Evolutionary conservation across 2,888 invertebrate genomes (phyloP).

Genomic region (Orthosia gothica): DNA sequence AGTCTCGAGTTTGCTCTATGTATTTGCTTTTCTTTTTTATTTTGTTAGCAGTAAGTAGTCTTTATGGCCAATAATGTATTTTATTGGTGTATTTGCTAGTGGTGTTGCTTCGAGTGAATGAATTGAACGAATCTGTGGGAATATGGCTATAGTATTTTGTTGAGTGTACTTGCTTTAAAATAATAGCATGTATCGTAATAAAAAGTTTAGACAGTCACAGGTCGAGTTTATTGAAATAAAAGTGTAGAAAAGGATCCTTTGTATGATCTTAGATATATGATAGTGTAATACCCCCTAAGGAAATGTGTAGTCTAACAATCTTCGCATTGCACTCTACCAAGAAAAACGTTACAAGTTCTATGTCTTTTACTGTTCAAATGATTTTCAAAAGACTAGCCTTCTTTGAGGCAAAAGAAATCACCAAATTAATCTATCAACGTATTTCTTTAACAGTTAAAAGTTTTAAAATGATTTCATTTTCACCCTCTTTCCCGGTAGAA

Average conservation of each 20-base stretch:
- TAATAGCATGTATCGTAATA: not conserved
- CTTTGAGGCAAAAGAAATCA: not conserved
- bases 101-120: slow-evolving; percentile 10
- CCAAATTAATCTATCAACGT: not conserved
- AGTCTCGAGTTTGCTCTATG: slow-evolving; percentile 14
- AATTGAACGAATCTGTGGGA: slow-evolving; percentile 5
- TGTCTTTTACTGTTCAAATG: too few species aligned
- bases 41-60: slow-evolving; percentile 29
- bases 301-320: too few species aligned
- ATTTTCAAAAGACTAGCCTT: not conserved
- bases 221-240: too few species aligned
- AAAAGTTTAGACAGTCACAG: not conserved
- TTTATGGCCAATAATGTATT: slow-evolving; percentile 23
- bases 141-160: not conserved
- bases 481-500: slow-evolving; percentile 6
- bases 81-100: slow-evolving; percentile 26
- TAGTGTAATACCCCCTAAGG: too few species aligned
- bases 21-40: slow-evolving; percentile 32
- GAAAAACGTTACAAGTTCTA: too few species aligned
- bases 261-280: too few species aligned
- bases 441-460: not conserved
- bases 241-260: too few species aligned
- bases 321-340: too few species aligned
- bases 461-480: slow-evolving; percentile 31
- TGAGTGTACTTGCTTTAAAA: not conserved